These are phyloP conservation scores for Scytalopus superciliaris DNA, from an alignment of 2,113 vertebrate genomes.

Conservation along the genomic window DNA sequence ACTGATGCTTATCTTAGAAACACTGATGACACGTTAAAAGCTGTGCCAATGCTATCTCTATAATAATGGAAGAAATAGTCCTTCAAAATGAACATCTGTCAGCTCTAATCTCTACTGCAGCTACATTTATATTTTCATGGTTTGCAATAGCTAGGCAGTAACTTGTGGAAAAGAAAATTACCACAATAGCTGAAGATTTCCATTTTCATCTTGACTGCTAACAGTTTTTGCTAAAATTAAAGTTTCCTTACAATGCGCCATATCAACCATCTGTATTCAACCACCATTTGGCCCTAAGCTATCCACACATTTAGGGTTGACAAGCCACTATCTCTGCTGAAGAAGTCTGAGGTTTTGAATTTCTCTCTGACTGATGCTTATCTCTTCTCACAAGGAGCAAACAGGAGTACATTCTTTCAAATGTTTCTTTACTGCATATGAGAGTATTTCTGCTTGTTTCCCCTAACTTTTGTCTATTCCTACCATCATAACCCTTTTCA, in stretches of 20 bases:
- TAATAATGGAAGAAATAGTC: not conserved
- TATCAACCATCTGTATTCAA: not conserved
- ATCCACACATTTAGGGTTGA: not conserved
- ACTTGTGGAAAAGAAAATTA: not conserved
- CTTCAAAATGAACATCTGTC: not conserved
- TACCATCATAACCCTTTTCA: not conserved
- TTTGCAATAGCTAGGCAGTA: not conserved
- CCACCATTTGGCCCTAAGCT: not conserved
- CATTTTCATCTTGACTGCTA: not conserved
- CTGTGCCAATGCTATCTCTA: not conserved
- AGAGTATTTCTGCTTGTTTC: not conserved
- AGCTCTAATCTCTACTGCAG: not conserved
- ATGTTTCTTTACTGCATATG: not conserved
- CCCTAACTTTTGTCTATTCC: not conserved
- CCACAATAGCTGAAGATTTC: not conserved
- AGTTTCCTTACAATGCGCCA: not conserved
- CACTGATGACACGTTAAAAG: conserved; percentile 11
- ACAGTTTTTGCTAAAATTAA: not conserved
- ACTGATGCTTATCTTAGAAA: conserved; percentile 32
- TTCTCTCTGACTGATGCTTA: not conserved
- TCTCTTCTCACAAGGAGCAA: not conserved
- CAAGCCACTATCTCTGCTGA: not conserved
- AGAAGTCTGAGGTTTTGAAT: not conserved
- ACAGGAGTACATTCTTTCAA: not conserved
- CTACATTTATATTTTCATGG: not conserved